Evolutionary conservation across 2,113 vertebrate genomes (phyloP), one percentile per base, ranked within the genome.

Genomic region (Hippocampus zosterae): DNA sequence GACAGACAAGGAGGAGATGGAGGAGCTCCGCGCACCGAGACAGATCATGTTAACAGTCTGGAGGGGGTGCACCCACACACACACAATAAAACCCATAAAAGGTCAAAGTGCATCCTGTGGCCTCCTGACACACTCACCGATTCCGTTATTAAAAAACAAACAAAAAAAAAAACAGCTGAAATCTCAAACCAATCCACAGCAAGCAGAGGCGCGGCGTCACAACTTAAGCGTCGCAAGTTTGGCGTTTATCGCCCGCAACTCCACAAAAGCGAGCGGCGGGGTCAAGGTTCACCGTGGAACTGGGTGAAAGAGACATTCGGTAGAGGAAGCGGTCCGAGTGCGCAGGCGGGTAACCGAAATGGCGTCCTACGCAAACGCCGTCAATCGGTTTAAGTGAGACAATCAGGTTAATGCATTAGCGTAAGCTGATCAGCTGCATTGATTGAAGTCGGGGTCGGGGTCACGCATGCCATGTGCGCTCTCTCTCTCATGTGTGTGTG

Each of bases 41-140:
- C 83, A 70, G 85, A 84, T 90, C 83, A 61, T 70, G 78, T 90
- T 89, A 80, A 86, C 8, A 23, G 81, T 75, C 65, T 84, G 68
- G 77, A 71, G 76, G 76, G 70, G 79, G 37, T 2, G 48, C 21
- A 0, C 19, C 5, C 6, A 5, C 19, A 16, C 44, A 70, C 62
- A 33, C 29, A 33, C 29, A 67, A 59, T 25, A 68, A 77, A 50
- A 78, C 77, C 59, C 29, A 74, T 75, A 81, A 75, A 37, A 87
- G 81, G 83, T 87, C 86, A 85, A 69, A 41, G 74, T 81, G 81
- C 77, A 85, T 82, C 71, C 81, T 2, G 67, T 84, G 85, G 72
- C 83, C 82, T 84, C 79, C 84, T 82, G 79, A 88, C 80, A 80
- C 74, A 70, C 67, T 16, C 57, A 33, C 18, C 12, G 8, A 62